Percentiles rank a stretch among this genome's conserved stretches.
These are phyloP conservation scores for Chaetura pelagica DNA, from an alignment of 2,113 vertebrate species.

Conservation along the genomic window DNA sequence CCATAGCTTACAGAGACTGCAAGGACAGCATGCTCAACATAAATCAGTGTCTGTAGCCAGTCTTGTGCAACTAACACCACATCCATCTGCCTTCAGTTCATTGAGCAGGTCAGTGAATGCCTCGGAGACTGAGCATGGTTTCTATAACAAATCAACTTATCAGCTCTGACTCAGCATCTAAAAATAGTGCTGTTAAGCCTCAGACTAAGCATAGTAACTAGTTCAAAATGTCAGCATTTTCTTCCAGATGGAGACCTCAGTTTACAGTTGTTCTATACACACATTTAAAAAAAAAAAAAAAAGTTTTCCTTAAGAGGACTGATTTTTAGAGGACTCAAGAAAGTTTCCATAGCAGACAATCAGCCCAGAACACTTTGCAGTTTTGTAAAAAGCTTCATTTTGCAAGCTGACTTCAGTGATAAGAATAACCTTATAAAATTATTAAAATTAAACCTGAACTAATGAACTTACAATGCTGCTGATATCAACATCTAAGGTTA, in stretches of 20 bases:
- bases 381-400: background rate
- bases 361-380: background rate
- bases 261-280: background rate
- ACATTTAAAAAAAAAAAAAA: background rate
- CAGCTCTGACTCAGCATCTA: background rate
- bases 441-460: background rate
- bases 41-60: background rate
- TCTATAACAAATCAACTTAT: background rate
- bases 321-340: background rate
- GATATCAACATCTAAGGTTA: background rate
- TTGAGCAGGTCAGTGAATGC: background rate
- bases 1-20: background rate
- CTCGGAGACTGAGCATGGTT: background rate
- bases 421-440: background rate
- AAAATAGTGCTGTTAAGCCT: background rate
- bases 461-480: background rate
- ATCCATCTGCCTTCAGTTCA: background rate
- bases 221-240: background rate
- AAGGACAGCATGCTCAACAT: background rate
- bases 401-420: background rate
- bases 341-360: background rate
- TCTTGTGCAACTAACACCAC: background rate
- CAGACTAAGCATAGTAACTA: background rate
- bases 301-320: background rate
- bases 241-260: background rate